phyloP scores from a whole-genome alignment of 2,888 invertebrate species.

The Pelosia muscerda region DNA sequence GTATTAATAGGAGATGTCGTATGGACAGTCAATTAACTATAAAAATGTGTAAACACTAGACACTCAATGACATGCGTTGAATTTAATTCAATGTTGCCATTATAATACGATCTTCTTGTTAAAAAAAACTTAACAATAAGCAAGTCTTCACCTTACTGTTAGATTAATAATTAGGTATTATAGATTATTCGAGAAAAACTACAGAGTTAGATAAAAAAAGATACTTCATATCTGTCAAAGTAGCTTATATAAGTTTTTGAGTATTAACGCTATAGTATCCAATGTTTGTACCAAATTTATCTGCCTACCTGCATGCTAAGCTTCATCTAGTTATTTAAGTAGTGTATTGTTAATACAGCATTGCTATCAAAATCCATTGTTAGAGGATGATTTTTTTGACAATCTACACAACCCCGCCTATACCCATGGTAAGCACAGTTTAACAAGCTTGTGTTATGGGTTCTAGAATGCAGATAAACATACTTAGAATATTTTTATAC shows the following conservation, averaged over 20 bases:
- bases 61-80: not conserved
- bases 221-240: not conserved
- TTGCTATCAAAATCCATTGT: too few relatives aligned
- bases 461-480: too few relatives aligned
- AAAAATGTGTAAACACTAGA: not conserved
- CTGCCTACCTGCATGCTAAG: too few relatives aligned
- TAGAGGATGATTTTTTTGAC: too few relatives aligned
- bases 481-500: too few relatives aligned
- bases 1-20: slow-evolving; percentile 44
- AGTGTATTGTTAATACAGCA: too few relatives aligned
- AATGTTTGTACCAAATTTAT: not conserved
- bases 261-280: not conserved
- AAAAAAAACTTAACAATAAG: not conserved
- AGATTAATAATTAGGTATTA: too few relatives aligned
- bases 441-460: too few relatives aligned
- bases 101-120: not conserved
- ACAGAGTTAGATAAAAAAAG: not conserved
- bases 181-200: not conserved
- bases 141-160: not conserved
- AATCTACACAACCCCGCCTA: too few relatives aligned
- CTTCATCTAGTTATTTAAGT: too few relatives aligned
- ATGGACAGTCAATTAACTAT: slow-evolving; percentile 17
- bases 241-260: not conserved
- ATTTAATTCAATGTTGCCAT: slow-evolving; percentile 4
- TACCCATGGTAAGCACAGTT: too few relatives aligned